Evolutionary conservation across 2,113 vertebrate genomes (phyloP).

Genomic region (Gadus macrocephalus): DNA sequence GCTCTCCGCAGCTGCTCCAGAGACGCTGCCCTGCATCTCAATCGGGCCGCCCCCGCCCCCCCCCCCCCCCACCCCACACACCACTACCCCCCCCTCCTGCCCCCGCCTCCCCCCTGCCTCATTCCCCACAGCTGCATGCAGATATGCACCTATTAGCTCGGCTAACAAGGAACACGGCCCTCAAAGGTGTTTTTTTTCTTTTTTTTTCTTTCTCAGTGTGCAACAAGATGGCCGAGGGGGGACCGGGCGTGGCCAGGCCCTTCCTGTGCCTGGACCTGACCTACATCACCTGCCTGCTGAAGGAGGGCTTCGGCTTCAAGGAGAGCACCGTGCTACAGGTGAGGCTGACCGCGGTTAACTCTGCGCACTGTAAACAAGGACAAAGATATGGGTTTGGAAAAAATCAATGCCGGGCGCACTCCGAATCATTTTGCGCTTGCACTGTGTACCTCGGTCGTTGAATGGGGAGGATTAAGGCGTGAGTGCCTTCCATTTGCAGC

Average conservation of each 20-base stretch:
- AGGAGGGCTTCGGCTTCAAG: slow-evolving; percentile 90
- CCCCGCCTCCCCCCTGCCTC: neutral
- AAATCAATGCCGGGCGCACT: no score
- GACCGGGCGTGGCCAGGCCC: slow-evolving; percentile 60
- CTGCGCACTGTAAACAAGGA: no score
- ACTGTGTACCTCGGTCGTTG: no score
- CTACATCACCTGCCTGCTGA: slow-evolving; percentile 90
- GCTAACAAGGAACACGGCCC: slow-evolving; percentile 5
- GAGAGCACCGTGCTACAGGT: slow-evolving; percentile 83
- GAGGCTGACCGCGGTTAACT: slow-evolving; percentile 19
- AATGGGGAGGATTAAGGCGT: no score
- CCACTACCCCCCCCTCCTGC: slow-evolving; percentile 10
- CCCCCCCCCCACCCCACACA: no score
- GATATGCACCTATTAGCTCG: slow-evolving; percentile 25
- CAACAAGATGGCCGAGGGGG: slow-evolving; percentile 75
- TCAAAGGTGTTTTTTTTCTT: slow-evolving; percentile 13
- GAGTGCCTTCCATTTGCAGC: no score
- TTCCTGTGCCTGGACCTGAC: slow-evolving; percentile 95
- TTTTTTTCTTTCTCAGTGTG: slow-evolving; percentile 74
- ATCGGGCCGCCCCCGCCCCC: neutral
- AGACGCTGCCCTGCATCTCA: slow-evolving; percentile 36
- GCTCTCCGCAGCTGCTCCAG: slow-evolving; percentile 26
- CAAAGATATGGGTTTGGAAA: no score
- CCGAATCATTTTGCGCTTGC: no score
- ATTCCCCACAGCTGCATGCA: slow-evolving; percentile 31